These are phyloP conservation scores for Esox lucius DNA, from an alignment of 2,797 vertebrate species.

Conservation along the genomic window DNA sequence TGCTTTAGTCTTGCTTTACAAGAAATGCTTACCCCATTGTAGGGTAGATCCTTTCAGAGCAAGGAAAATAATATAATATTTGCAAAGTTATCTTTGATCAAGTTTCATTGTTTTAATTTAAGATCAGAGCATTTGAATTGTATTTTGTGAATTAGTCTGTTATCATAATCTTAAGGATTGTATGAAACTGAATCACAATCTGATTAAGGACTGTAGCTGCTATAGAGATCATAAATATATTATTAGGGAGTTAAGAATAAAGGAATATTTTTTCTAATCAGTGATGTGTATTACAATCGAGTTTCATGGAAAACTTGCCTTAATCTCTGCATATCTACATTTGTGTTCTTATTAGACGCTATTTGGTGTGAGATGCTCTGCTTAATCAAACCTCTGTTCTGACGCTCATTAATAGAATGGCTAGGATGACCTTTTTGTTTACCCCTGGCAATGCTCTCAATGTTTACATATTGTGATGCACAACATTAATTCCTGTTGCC, in stretches of 20 bases:
- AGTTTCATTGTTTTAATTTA: constrained; percentile 8
- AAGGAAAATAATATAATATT: not conserved
- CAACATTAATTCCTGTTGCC: constrained; percentile 13
- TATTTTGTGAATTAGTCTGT: constrained; percentile 24
- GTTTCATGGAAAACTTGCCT: constrained; percentile 29
- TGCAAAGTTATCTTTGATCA: constrained; percentile 17
- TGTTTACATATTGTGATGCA: constrained; percentile 12
- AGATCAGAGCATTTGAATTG: not conserved
- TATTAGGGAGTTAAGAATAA: not conserved
- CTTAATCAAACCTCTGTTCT: constrained; percentile 16
- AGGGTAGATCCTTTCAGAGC: constrained; percentile 30
- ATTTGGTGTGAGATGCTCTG: constrained; percentile 34
- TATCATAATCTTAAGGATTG: not conserved
- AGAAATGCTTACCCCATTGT: constrained; percentile 3
- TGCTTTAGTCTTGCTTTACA: not conserved
- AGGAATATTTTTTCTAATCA: not conserved
- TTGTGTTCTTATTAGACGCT: constrained; percentile 8
- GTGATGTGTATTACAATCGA: constrained; percentile 14
- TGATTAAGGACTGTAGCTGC: constrained; percentile 52
- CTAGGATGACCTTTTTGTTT: constrained; percentile 50
- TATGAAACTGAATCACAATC: constrained; percentile 13
- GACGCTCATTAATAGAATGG: not conserved
- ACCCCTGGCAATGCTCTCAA: constrained; percentile 48
- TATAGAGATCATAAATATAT: constrained; percentile 31
- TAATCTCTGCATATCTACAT: constrained; percentile 11